Evolutionary conservation across 2,113 vertebrate species (phyloP), one percentile per base, ranked within the genome.

Genomic region (Addax nasomaculatus): DNA sequence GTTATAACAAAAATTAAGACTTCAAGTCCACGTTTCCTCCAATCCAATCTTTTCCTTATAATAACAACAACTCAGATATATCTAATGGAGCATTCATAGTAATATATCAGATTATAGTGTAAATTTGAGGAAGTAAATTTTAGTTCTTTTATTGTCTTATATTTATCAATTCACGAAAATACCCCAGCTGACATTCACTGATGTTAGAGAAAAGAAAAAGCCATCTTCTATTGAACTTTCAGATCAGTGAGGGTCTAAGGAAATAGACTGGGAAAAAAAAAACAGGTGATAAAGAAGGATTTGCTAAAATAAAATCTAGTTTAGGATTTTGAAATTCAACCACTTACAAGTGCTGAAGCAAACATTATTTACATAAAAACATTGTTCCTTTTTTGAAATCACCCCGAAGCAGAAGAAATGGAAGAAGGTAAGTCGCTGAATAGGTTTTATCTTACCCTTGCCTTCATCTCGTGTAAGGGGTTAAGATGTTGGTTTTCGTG

Each of bases 141-240:
- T 33, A 51, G 2, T 33, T 3, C 29, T 89, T 92, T 84, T 36
- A 55, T 64, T 58, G 36, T 80, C 89, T 30, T 14, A 81, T 4
- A 4, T 43, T 58, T 49, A 91, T 62, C 49, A 94, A 78, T 94
- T 97, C 81, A 96, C 86, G 89, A 88, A 51, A 96, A 93, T 30
- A 67, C 25, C 14, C 8, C 21, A n/a, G 39, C 39, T 83, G 88
- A 33, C 45, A 87, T 12, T 70, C 7, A 16, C 8, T 95, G 62
- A 43, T 67, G 21, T 43, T 16, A n/a, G 29, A 84, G 25, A 70
- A 88, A 76, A 96, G n/a, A 88, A 93, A 96, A 94, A 55, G 15
- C 47, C 85, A 93, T 90, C 78, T 97, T 95, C 53, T 79, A 15
- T 33, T 85, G 84, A 96, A 89, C 47, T 93, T 95, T 92, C 67